Conservation (phyloP, 1,140 invertebrate species). For the Notospermus geniculatus region DNA sequence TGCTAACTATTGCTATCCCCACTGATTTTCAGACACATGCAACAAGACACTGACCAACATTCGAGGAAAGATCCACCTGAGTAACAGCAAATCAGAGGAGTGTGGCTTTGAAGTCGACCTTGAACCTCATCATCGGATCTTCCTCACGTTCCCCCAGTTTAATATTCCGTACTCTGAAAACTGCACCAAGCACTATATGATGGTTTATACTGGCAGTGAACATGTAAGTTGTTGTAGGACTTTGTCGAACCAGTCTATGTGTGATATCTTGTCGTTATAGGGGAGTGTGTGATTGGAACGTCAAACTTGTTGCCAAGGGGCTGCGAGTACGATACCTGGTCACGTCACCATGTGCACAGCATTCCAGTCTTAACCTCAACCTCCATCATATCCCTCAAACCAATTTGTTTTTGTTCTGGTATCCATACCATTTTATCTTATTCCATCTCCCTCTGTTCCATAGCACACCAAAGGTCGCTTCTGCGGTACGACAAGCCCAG, state of each 20-base stretch:
- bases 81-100: neutral
- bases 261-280: too few species aligned
- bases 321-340: too few species aligned
- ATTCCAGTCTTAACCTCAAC: too few species aligned
- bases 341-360: too few species aligned
- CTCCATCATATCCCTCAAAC: too few species aligned
- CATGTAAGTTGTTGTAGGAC: too few species aligned
- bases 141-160: neutral
- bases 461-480: slow-evolving; percentile 2
- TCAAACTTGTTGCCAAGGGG: too few species aligned
- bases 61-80: neutral
- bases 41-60: neutral
- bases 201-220: neutral
- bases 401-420: too few species aligned
- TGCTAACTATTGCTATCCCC: too few species aligned
- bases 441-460: neutral
- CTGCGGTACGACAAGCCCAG: neutral
- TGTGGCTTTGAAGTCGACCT: neutral
- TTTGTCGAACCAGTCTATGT: too few species aligned
- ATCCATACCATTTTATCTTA: too few species aligned
- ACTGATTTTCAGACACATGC: slow-evolving; percentile 4
- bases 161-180: slow-evolving; percentile 4
- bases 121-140: neutral
- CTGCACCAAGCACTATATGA: slow-evolving; percentile 5
- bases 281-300: too few species aligned